Evolutionary conservation across 2,113 vertebrate genomes (phyloP), one percentile per base, ranked within the genome.

Genomic region (Morone saxatilis): DNA sequence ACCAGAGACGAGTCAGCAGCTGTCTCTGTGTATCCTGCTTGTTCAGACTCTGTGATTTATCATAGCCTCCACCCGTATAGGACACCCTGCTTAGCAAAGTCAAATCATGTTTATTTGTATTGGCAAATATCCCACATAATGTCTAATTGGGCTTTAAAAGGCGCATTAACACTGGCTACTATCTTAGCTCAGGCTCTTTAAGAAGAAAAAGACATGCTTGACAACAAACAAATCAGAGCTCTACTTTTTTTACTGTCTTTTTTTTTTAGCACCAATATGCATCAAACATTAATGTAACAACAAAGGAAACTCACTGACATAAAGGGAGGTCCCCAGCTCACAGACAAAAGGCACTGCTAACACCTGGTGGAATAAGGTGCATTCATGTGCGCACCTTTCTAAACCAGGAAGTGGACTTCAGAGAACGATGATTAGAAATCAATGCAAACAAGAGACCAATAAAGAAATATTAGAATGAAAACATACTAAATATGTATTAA

Each of bases 1-100:
- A 71, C 57, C 60, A 51, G 72, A 48, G 56, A 86, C 11, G 70
- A 90, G 51, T 80, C 81, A 86, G 77, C 87, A 83, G 70, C 82
- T 82, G 84, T 80, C 87, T 86, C 67, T 72, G 62, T 38, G 36
- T 31, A 48, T 77, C 63, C 67, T 86, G 79, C 79, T 78, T 83
- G 56, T 82, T 83, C 68, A 81, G 73, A 80, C 68, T 63, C 60
- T 71, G 63, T 76, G 65, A 85, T 90, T 80, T 85, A 83, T 84
- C 59, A 67, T 60, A 9, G 22, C 62, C 17, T 76, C 71, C 47
- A 38, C 10, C 50, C 11, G 36, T 78, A 67, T 77, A 78, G 63
- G 74, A 86, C 82, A 79, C 53, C 16, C 31, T 68, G 71, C 57
- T 80, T 68, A 77, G 71, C 51, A 48, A 43, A 72, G 69, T 73